Base-by-base conservation (phyloP, 1,140 invertebrate genomes). In the Zaprionus ornatus region DNA sequence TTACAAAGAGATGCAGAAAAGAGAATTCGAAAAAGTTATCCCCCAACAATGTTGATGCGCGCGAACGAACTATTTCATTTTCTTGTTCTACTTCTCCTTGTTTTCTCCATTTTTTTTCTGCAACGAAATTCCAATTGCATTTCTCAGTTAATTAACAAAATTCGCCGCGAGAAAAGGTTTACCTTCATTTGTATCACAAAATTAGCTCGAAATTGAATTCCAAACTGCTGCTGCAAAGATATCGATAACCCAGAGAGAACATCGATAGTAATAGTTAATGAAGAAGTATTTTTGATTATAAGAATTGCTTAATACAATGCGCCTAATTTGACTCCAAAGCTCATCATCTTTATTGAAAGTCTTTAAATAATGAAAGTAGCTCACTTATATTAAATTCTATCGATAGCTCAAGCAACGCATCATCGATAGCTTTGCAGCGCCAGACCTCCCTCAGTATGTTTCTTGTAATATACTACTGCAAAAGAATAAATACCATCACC, bases 61-160 rank as follows among this genome's bases (percentile, higher is more conserved):
- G 61, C 19, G 48, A 63, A 63, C 48, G 29, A 63, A 35, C 42
- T 52, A 45, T 23, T 64, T 70, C 13, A 19, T 32, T n/a, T 61
- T 37, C 54, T 19, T 17, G 13, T 40, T 69, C n/a, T 54, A 15
- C 23, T 40, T 62, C 17, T 25, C 3, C 23, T 62, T 56, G 23
- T 42, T 54, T 54, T 29, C 37, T 27, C 40, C 17, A 40, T 63
- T 56, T 17, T 25, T 48, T 45, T 25, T n/a, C 4, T 63, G 25
- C 25, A 69, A 40, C 17, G 2, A 54, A 54, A 62, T 55, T 19
- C 21, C 19, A 50, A 32, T 63, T 63, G 50, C 62, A 55, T 65
- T 65, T 64, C 21, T 52, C 12, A 52, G 61, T 59, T 59, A 50
- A 50, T 50, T 50, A 23, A 50, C 9, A 23, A 50, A 50, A 50